phyloP scores from a whole-genome alignment of 1,140 invertebrate genomes.

The Grapholita molesta region DNA sequence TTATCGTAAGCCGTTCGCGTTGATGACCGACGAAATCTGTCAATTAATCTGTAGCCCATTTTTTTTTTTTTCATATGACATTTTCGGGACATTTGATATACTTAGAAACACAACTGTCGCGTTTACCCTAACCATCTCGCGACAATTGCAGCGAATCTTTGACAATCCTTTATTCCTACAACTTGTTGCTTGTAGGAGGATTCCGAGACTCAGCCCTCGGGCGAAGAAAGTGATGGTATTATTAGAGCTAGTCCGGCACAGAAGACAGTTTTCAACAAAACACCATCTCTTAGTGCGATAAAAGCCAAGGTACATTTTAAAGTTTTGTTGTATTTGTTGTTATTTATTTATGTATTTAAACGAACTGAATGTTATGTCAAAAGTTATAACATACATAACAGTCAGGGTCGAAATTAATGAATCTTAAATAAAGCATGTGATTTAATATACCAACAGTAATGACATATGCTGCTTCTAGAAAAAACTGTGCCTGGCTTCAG shows the following conservation, averaged over 20 bases:
- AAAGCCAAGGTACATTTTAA: conserved; percentile 38
- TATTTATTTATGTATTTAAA: background rate
- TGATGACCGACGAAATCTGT: no score
- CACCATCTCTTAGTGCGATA: conserved; percentile 25
- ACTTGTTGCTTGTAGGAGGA: conserved; percentile 50
- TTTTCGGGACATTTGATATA: no score
- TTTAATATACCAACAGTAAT: background rate
- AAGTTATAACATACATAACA: background rate
- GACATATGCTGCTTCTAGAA: background rate
- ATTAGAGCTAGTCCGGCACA: conserved; percentile 41
- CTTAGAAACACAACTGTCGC: no score
- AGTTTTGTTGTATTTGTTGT: background rate
- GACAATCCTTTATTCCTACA: background rate
- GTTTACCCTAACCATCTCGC: no score
- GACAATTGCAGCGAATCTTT: background rate
- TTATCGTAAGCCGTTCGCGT: no score
- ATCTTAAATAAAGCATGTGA: background rate
- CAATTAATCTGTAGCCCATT: no score
- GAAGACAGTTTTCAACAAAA: conserved; percentile 40
- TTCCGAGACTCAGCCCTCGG: conserved; percentile 51
- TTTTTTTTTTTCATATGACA: no score
- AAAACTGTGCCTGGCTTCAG: background rate
- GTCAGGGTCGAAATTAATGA: background rate
- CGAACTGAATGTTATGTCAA: background rate
- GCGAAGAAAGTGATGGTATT: conserved; percentile 62